Conservation (phyloP, 2,888 invertebrate genomes). For the Pelosia muscerda region DNA sequence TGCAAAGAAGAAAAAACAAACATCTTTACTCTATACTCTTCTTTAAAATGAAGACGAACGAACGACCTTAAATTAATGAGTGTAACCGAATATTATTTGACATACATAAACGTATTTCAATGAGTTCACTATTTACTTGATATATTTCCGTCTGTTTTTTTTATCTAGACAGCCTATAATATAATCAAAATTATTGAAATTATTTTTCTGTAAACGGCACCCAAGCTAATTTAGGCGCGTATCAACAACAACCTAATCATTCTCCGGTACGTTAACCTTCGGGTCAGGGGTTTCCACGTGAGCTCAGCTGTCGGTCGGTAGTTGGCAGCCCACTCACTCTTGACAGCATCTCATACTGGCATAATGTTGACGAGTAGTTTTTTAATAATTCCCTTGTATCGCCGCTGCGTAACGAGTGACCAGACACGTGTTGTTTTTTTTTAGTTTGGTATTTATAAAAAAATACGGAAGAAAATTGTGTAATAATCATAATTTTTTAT, state of each 20-base stretch:
- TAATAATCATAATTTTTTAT: background rate
- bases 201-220: slow-evolving; percentile 15
- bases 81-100: too few species aligned
- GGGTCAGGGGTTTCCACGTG: slow-evolving; percentile 57
- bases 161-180: too few species aligned
- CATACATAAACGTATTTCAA: too few species aligned
- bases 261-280: slow-evolving; percentile 61
- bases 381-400: slow-evolving; percentile 67
- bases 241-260: slow-evolving; percentile 58
- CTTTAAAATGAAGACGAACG: too few species aligned
- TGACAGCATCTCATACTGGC: slow-evolving; percentile 80
- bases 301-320: slow-evolving; percentile 68
- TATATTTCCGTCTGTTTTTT: too few species aligned
- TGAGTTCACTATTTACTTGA: too few species aligned
- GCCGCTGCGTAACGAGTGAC: slow-evolving; percentile 40
- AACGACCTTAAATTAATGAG: too few species aligned
- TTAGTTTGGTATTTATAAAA: slow-evolving; percentile 17
- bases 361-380: slow-evolving; percentile 77
- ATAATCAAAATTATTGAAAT: background rate
- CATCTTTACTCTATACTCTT: too few species aligned
- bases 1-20: too few species aligned
- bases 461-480: background rate
- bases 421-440: slow-evolving; percentile 17
- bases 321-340: slow-evolving; percentile 68
- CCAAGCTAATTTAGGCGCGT: slow-evolving; percentile 36